phyloP scores from a whole-genome alignment of 2,797 vertebrate genomes.

The Chiloscyllium punctatum region DNA sequence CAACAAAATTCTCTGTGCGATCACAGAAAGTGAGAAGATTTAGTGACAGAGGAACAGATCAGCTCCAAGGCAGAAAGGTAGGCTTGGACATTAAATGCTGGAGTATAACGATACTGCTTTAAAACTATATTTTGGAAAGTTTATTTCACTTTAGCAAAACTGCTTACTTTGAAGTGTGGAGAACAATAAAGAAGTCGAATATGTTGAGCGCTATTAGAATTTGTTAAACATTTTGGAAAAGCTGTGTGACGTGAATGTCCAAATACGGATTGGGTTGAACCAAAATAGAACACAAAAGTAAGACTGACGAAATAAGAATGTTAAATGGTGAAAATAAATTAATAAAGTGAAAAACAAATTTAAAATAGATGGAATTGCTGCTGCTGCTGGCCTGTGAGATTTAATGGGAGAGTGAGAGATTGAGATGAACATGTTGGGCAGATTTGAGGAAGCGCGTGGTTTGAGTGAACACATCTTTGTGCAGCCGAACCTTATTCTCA shows the following conservation, averaged over 20 bases:
- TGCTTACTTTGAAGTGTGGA: background rate
- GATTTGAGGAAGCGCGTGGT: background rate
- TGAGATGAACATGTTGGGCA: background rate
- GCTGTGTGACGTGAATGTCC: background rate
- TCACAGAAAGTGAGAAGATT: background rate
- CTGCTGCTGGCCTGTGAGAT: background rate
- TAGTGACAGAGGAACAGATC: background rate
- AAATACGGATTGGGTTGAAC: background rate
- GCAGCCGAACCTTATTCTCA: background rate
- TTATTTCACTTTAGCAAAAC: too few species aligned
- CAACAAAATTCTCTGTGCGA: background rate
- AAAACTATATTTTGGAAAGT: background rate
- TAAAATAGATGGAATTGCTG: background rate
- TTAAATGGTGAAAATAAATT: background rate
- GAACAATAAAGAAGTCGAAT: background rate
- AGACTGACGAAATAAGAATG: background rate
- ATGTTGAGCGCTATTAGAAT: background rate
- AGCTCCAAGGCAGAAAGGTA: background rate
- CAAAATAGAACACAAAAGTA: background rate
- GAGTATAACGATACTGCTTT: background rate
- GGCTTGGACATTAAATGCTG: background rate
- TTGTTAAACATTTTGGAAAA: background rate
- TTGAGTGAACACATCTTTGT: background rate
- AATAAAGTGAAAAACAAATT: background rate
- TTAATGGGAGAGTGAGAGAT: background rate